Evolutionary conservation across 2,797 vertebrate species (phyloP).

Genomic region (Delichon dasypus): DNA sequence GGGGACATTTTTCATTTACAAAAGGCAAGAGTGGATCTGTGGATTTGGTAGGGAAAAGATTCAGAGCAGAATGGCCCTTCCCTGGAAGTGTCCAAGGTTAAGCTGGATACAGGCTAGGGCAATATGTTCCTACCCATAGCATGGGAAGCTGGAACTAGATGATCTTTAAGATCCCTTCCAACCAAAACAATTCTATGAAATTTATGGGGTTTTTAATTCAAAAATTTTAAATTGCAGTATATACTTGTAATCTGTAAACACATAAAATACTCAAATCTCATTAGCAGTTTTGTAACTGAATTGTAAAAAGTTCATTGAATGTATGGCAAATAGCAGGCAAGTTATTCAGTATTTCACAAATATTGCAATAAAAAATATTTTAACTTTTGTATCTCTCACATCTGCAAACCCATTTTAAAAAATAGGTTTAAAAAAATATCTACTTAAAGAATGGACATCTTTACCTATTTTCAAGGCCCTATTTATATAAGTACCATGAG

Average conservation of each 20-base stretch:
- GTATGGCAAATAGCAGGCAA: neutral
- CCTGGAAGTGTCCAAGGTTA: neutral
- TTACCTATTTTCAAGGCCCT: neutral
- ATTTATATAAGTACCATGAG: neutral
- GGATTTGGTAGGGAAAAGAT: neutral
- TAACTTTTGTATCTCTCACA: neutral
- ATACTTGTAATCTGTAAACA: neutral
- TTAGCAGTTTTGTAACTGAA: neutral
- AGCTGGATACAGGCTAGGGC: neutral
- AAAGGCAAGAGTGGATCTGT: neutral
- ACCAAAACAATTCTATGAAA: neutral
- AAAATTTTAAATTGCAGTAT: neutral
- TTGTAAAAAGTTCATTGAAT: neutral
- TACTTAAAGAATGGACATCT: neutral
- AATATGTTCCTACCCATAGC: neutral
- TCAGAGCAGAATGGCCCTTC: accelerated
- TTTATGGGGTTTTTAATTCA: neutral
- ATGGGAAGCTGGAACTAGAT: neutral
- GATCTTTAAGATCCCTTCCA: neutral
- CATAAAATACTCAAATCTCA: neutral
- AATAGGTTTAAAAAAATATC: neutral
- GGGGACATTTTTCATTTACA: neutral
- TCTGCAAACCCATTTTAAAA: neutral
- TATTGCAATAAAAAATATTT: neutral
- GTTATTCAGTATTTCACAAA: neutral